phyloP scores from a whole-genome alignment of 1,140 invertebrate species.

The Cotesia glomerata region DNA sequence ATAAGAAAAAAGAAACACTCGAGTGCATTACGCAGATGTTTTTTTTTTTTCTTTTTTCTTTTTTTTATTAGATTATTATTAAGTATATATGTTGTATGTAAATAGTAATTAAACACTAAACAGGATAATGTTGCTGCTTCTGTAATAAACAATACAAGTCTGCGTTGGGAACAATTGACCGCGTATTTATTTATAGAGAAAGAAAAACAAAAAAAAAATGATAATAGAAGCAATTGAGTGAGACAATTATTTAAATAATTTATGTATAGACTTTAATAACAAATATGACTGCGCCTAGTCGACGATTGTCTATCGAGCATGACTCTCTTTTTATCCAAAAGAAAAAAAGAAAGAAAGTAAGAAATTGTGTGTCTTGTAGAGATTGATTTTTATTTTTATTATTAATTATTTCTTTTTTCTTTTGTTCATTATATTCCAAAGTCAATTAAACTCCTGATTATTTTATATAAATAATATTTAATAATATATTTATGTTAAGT shows the following conservation, averaged over 20 bases:
- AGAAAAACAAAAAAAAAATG: too few relatives aligned
- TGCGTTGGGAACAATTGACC: neutral
- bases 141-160: neutral
- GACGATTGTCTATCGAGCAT: neutral
- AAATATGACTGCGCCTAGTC: neutral
- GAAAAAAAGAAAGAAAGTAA: too few relatives aligned
- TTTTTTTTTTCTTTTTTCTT: too few relatives aligned
- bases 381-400: too few relatives aligned
- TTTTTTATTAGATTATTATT: slow-evolving; percentile 8
- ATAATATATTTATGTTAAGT: neutral
- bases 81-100: slow-evolving; percentile 29
- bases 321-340: too few relatives aligned
- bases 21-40: slow-evolving; percentile 35
- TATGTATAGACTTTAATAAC: neutral
- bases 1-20: slow-evolving; percentile 14
- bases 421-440: neutral
- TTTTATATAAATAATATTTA: neutral
- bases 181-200: too few relatives aligned
- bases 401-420: too few relatives aligned
- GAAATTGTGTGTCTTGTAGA: too few relatives aligned
- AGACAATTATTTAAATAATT: neutral
- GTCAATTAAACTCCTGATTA: neutral
- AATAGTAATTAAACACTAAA: neutral
- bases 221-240: neutral
- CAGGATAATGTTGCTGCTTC: too few relatives aligned